Percentiles rank a stretch among this genome's conserved stretches.
These are phyloP conservation scores for Lepilemur ruficaudatus DNA, from an alignment of 2,797 vertebrate genomes.

Conservation along the genomic window DNA sequence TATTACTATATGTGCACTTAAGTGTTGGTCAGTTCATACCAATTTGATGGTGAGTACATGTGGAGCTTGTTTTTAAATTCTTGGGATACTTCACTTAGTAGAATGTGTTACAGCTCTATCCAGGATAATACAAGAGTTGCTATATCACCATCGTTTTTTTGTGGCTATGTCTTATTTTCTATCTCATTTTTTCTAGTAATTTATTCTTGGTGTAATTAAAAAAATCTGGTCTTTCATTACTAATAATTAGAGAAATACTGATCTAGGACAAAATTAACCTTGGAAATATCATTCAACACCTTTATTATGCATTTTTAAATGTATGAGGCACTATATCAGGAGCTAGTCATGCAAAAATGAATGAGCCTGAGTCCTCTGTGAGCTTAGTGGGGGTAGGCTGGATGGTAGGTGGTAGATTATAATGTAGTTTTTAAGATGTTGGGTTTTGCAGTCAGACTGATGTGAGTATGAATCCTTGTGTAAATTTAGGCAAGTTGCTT, in stretches of 20 bases:
- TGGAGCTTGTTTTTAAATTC: too few species aligned
- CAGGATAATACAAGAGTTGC: too few species aligned
- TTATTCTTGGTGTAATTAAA: neutral
- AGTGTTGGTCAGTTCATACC: too few species aligned
- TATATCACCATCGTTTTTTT: too few species aligned
- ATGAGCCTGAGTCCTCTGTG: neutral
- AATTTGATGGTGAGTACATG: too few species aligned
- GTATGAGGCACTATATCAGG: neutral
- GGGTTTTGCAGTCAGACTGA: neutral
- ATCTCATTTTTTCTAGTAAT: neutral
- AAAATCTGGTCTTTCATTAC: neutral
- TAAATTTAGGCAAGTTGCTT: neutral
- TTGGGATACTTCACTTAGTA: too few species aligned
- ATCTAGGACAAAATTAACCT: neutral
- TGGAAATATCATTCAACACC: neutral
- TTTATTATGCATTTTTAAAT: neutral
- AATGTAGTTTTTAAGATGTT: neutral
- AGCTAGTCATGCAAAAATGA: neutral
- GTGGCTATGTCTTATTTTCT: neutral
- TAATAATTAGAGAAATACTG: neutral
- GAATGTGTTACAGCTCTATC: too few species aligned
- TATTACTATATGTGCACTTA: too few species aligned
- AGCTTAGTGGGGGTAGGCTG: neutral
- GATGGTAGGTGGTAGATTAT: neutral
- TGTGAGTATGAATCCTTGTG: neutral